phyloP scores from a whole-genome alignment of 2,797 vertebrate species.

The Fratercula arctica region DNA sequence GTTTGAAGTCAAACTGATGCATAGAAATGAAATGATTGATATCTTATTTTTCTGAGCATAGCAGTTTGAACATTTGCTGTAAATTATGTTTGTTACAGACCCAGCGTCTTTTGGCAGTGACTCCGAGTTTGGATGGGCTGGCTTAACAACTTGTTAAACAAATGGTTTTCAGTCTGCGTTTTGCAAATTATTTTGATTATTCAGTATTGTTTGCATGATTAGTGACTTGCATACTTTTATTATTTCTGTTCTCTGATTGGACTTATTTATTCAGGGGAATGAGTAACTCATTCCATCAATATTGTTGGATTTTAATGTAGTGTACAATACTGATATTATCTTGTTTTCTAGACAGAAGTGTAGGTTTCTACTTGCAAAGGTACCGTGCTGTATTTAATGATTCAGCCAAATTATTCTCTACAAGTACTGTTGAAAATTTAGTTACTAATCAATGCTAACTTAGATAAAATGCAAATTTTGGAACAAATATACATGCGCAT shows the following conservation, averaged over 20 bases:
- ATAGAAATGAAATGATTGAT: neutral
- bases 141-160: constrained; percentile 3
- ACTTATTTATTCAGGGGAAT: neutral
- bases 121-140: neutral
- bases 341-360: neutral
- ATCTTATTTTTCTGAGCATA: constrained; percentile 8
- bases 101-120: constrained; percentile 17
- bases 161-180: neutral
- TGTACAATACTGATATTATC: neutral
- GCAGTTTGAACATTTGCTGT: constrained; percentile 1
- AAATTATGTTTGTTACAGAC: constrained; percentile 22
- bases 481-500: neutral
- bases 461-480: constrained; percentile 29
- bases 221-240: neutral
- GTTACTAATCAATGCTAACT: constrained; percentile 4
- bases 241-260: constrained; percentile 6
- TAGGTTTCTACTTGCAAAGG: neutral
- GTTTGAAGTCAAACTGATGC: neutral
- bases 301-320: neutral
- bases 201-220: neutral
- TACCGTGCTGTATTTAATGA: neutral
- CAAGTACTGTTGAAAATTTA: neutral
- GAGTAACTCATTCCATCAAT: neutral
- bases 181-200: constrained; percentile 36
- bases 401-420: neutral